Evolutionary conservation across 2,113 vertebrate genomes (phyloP).

Genomic region (Aleadryas rufinucha): DNA sequence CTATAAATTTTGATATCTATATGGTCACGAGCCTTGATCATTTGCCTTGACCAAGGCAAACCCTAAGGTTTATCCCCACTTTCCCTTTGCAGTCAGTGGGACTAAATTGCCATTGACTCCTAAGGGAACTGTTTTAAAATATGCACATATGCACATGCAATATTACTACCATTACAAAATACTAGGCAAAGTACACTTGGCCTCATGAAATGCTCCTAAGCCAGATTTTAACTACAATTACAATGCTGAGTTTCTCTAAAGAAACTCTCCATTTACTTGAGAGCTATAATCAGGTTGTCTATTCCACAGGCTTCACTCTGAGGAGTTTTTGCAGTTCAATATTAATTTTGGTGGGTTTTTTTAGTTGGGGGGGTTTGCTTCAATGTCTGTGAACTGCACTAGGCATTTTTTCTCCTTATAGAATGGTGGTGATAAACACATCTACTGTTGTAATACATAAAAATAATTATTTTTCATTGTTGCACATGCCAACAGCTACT

Average conservation of each 20-base stretch:
- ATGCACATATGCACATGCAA: neutral
- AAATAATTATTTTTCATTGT: neutral
- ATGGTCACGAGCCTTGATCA: neutral
- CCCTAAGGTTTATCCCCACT: neutral
- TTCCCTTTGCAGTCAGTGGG: neutral
- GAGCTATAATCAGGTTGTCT: neutral
- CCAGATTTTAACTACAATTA: neutral
- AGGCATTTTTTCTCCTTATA: neutral
- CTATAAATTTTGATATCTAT: neutral
- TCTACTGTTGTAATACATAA: neutral
- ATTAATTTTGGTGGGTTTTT: neutral
- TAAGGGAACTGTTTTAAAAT: neutral
- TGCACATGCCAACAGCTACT: neutral
- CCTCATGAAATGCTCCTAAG: neutral
- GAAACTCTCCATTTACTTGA: neutral
- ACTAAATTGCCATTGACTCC: neutral
- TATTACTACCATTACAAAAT: neutral
- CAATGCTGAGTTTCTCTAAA: neutral
- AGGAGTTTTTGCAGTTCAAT: neutral
- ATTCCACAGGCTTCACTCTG: neutral
- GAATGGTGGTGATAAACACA: neutral
- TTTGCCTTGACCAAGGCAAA: neutral
- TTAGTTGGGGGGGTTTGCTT: neutral
- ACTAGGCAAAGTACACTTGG: neutral
- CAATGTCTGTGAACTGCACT: neutral